Evolutionary conservation across 2,888 invertebrate genomes (phyloP).

Genomic region (Phymatocera aterrima): DNA sequence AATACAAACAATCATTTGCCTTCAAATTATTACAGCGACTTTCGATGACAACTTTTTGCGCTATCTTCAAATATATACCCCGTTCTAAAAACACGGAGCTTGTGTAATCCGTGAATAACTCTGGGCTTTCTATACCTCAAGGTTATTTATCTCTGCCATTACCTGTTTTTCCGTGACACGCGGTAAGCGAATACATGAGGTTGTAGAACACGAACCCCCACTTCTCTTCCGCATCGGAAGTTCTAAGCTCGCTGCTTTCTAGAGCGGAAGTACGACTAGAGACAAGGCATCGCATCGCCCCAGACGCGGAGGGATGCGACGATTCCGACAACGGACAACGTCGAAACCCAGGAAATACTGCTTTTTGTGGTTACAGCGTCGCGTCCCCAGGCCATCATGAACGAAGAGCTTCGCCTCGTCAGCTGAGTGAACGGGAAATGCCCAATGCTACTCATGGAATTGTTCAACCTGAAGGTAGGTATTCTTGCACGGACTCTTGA

Average conservation of each 20-base stretch:
- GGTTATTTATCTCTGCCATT: slow-evolving; percentile 6
- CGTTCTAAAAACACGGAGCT: not conserved
- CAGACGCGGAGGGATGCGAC: not conserved
- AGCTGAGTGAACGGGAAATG: slow-evolving; percentile 14
- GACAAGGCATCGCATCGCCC: slow-evolving; percentile 2
- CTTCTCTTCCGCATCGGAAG: slow-evolving; percentile 31
- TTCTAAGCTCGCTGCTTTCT: slow-evolving; percentile 42
- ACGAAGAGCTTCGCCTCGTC: slow-evolving; percentile 24
- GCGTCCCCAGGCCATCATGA: slow-evolving; percentile 17
- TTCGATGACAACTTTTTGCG: too few species aligned
- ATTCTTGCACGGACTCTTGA: not conserved
- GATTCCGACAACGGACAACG: slow-evolving; percentile 20
- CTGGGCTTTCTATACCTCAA: not conserved
- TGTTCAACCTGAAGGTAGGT: not conserved
- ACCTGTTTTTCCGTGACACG: slow-evolving; percentile 6
- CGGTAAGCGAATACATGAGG: slow-evolving; percentile 24
- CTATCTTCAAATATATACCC: not conserved
- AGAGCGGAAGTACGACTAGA: slow-evolving; percentile 38
- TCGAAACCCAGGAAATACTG: slow-evolving; percentile 1
- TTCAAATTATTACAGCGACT: too few species aligned
- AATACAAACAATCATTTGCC: too few species aligned
- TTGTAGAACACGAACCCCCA: not conserved
- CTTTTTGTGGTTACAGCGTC: slow-evolving; percentile 34
- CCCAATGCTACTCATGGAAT: slow-evolving; percentile 29
- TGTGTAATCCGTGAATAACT: not conserved